Base-by-base conservation (phyloP, 2,113 vertebrate genomes). In the Mellivora capensis region DNA sequence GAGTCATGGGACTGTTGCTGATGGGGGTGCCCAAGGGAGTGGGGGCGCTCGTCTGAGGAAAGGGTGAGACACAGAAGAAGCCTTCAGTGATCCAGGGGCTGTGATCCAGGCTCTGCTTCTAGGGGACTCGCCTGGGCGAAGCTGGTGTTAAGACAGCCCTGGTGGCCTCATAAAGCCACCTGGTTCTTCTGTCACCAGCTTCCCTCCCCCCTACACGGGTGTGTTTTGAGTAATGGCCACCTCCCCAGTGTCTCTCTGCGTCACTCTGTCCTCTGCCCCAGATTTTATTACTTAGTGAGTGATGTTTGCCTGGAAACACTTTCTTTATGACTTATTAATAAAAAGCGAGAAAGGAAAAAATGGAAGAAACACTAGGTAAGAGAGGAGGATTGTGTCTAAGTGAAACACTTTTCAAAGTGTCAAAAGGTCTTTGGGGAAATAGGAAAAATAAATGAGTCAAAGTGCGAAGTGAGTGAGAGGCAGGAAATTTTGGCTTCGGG, bases 371-470 rank as follows among this genome's bases (percentile, higher is more conserved):
- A 82, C 87, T 52, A 91, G 84, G 95, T 95, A 96, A 96, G 90
- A 92, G 96, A 94, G 39, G 77, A 29, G 96, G 96, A 94, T 98
- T 61, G 92, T 93, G 67, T 94, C 94, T 95, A 93, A 96, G 90
- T 97, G 95, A 97, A 98, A 98, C 97, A 98, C 96, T 98, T 98
- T 98, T 97, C 97, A 98, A 97, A 96, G 96, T 96, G 97, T 98
- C 97, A 97, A 97, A 97, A 97, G 95, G 97, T 96, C 98, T 98
- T 97, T 62, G 94, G 98, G 98, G 97, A 98, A 98, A 97, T 76
- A 85, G 96, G 91, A 94, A 97, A 98, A 98, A 98, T 96, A 97
- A 98, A 97, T 95, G 97, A 98, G 97, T 93, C 96, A 69, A 91
- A 96, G 91, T 87, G 95, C 49, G 83, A 92, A 96, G 91, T 62